Conservation (phyloP, 2,797 vertebrate genomes). For the Coregonus ussuriensis region DNA sequence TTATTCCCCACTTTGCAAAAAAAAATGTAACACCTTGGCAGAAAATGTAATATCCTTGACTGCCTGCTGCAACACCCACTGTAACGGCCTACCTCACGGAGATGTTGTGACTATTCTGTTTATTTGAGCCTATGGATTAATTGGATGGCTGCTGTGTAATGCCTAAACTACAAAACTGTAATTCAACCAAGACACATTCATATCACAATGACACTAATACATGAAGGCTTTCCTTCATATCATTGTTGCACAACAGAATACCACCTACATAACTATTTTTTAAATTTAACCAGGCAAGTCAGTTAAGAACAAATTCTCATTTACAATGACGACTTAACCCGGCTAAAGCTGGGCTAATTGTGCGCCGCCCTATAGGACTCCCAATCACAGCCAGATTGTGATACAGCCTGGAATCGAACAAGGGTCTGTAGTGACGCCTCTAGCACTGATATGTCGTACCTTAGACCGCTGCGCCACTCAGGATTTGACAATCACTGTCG, state of each 20-base stretch:
- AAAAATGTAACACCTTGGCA: not conserved
- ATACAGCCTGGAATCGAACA: too few relatives aligned
- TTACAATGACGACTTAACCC: too few relatives aligned
- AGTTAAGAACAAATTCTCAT: too few relatives aligned
- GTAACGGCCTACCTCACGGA: not conserved
- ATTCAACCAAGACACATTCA: not conserved
- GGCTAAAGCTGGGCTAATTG: too few relatives aligned
- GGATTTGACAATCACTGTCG: not conserved
- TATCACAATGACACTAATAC: not conserved
- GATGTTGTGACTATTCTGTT: not conserved
- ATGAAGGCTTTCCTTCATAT: not conserved
- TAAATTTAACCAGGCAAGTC: too few relatives aligned
- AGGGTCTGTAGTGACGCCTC: too few relatives aligned
- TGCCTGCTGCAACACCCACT: not conserved
- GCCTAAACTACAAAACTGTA: not conserved
- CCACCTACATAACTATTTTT: not conserved
- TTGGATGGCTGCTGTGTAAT: not conserved
- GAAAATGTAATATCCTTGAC: not conserved
- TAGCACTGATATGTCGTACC: too few relatives aligned
- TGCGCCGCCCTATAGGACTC: too few relatives aligned
- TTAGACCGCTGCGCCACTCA: too few relatives aligned
- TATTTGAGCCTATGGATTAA: not conserved
- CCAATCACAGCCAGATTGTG: too few relatives aligned
- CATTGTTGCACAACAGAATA: not conserved
- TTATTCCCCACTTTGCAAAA: too few relatives aligned